These are phyloP conservation scores for Macrosiphum euphorbiae DNA, from an alignment of 2,888 invertebrate genomes.

Conservation along the genomic window DNA sequence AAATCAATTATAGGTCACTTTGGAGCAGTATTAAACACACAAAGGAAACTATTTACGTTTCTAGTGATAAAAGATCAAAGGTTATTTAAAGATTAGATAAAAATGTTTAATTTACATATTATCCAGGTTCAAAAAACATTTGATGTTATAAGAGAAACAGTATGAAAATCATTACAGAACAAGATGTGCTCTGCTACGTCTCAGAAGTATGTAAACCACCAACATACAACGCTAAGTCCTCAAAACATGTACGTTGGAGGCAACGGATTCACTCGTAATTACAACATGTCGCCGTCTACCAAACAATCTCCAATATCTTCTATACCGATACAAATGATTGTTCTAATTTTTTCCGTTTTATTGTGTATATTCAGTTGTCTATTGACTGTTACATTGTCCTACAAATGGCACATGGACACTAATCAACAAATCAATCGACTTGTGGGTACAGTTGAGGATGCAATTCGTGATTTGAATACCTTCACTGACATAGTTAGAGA, in stretches of 20 bases:
- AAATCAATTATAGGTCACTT: conserved; percentile 41
- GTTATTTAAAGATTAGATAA: conserved; percentile 50
- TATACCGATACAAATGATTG: neutral
- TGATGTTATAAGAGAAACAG: neutral
- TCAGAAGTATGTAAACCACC: neutral
- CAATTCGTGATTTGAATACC: neutral
- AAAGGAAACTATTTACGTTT: conserved; percentile 42
- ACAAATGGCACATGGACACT: conserved; percentile 48
- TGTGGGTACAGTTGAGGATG: neutral
- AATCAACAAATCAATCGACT: conserved; percentile 8
- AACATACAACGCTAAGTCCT: conserved; percentile 1
- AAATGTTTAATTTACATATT: neutral
- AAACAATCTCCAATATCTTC: neutral
- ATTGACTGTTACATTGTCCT: conserved; percentile 29
- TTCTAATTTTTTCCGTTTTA: conserved; percentile 13
- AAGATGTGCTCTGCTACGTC: conserved; percentile 42
- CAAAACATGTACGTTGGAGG: neutral
- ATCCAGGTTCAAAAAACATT: conserved; percentile 41
- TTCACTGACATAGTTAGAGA: conserved; percentile 21
- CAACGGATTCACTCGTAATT: neutral
- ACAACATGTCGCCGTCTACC: neutral
- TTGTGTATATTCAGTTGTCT: conserved; percentile 51
- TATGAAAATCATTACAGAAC: neutral
- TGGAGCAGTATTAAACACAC: conserved; percentile 12
- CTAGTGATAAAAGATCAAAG: conserved; percentile 51